phyloP scores from a whole-genome alignment of 2,113 vertebrate genomes.

The Oostethus manadensis region DNA sequence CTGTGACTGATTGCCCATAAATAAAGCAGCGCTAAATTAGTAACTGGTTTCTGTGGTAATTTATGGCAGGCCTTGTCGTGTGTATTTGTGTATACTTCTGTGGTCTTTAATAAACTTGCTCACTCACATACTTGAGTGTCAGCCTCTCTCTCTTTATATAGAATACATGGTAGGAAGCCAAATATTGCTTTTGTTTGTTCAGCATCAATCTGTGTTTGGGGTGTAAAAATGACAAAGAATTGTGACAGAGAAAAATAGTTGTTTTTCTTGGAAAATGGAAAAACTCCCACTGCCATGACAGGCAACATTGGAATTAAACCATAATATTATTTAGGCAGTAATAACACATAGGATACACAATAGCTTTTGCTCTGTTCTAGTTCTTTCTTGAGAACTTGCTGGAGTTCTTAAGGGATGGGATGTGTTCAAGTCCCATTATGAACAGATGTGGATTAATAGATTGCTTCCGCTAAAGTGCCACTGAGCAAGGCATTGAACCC shows the following conservation, averaged over 20 bases:
- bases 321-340: constrained; percentile 53
- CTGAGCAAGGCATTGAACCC: too few relatives aligned
- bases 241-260: constrained; percentile 41
- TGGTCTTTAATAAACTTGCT: constrained; percentile 43
- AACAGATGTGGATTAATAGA: too few relatives aligned
- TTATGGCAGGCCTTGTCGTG: constrained; percentile 25
- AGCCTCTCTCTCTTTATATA: constrained; percentile 21
- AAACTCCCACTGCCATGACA: constrained; percentile 29
- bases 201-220: constrained; percentile 15
- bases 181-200: constrained; percentile 40
- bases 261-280: constrained; percentile 57
- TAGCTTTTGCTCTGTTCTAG: too few relatives aligned
- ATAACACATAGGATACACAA: too few relatives aligned
- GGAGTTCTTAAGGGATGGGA: too few relatives aligned
- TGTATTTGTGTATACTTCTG: constrained; percentile 48
- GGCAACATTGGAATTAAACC: constrained; percentile 59
- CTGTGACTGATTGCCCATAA: constrained; percentile 54
- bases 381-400: too few relatives aligned
- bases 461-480: too few relatives aligned
- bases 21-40: constrained; percentile 28
- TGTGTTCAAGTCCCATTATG: too few relatives aligned
- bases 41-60: constrained; percentile 35
- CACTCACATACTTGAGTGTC: constrained; percentile 17
- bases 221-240: constrained; percentile 11
- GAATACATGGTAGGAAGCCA: constrained; percentile 25